Conservation (phyloP, 2,888 invertebrate genomes). For the Peribatodes rhomboidaria region DNA sequence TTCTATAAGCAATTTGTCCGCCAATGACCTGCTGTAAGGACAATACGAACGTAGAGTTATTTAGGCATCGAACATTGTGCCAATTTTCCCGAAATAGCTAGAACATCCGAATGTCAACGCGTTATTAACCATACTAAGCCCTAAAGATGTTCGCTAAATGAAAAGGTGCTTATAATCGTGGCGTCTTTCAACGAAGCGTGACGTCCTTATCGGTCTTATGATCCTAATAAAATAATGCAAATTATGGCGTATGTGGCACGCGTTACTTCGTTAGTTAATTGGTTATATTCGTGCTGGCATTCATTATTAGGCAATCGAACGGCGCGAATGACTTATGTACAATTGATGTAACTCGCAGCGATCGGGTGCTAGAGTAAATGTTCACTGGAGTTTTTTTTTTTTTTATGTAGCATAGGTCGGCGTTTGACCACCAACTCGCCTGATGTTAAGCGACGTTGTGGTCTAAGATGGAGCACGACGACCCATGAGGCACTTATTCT, state of each 20-base stretch:
- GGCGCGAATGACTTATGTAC: conserved; percentile 22
- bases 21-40: background rate
- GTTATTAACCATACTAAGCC: conserved; percentile 17
- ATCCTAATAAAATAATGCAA: conserved; percentile 27
- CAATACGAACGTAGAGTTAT: conserved; percentile 4
- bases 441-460: too few species aligned
- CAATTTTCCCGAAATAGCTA: conserved; percentile 13
- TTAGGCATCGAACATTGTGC: conserved; percentile 11
- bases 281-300: conserved; percentile 38
- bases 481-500: too few species aligned
- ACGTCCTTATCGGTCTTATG: background rate
- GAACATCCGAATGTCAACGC: conserved; percentile 12
- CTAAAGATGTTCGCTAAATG: background rate
- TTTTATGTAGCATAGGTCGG: too few species aligned
- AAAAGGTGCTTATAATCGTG: conserved; percentile 2
- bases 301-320: conserved; percentile 37
- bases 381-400: too few species aligned
- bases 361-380: conserved; percentile 1
- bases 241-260: conserved; percentile 17
- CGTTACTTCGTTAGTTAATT: conserved; percentile 34
- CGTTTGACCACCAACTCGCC: too few species aligned
- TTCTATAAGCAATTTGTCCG: background rate
- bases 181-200: conserved; percentile 13
- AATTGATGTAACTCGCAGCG: conserved; percentile 15
- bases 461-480: too few species aligned